Base-by-base conservation (phyloP, 1,140 invertebrate genomes). In the Pachypsylla venusta region DNA sequence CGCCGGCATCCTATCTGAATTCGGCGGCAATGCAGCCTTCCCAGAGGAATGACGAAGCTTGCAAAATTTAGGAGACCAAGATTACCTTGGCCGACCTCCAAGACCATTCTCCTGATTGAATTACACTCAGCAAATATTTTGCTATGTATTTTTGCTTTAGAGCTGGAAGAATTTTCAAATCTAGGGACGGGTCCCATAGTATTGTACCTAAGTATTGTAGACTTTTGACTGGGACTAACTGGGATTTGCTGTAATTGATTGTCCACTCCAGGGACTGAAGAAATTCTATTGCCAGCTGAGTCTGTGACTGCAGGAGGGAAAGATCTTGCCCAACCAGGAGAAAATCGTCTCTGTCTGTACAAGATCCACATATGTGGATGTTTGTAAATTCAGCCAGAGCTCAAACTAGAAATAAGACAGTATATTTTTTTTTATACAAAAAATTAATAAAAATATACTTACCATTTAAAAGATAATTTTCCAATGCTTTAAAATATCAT, bases 191-290 rank as follows among this genome's bases (percentile, higher is more conserved):
- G 60, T 71, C 58, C 67, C 69, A 70, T 7, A 53, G 57, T 7
- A 70, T 58, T n/a, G n/a, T n/a, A 10, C 69, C 68, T 3, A 70
- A 61, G 61, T 64, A 70, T 25, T 68, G 65, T 0, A 70, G 14
- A 55, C 39, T n/a, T 55, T 65, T 64, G 14, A 55, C 61, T 39
- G 69, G 70, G 28, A 26, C 40, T n/a, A 68, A 28, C 19, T 66
- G 57, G 55, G 65, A 67, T 28, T 70, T 70, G 1, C 61, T 16
- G 30, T 56, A 55, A 59, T 71, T 70, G 7, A 70, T 60, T 20
- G 54, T 62, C 68, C 69, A 70, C 0, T 65, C 66, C 5, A 70
- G 61, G 3, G 13, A 13, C 42, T 64, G 60, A 53, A 57, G 65
- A 22, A n/a, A 7, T 22, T 48, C 16, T 48, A 48, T 3, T 4